Percentiles rank a stretch among this genome's conserved stretches.
These are phyloP conservation scores for Papio anubis DNA, from an alignment of 2,113 vertebrate genomes.

Conservation along the genomic window DNA sequence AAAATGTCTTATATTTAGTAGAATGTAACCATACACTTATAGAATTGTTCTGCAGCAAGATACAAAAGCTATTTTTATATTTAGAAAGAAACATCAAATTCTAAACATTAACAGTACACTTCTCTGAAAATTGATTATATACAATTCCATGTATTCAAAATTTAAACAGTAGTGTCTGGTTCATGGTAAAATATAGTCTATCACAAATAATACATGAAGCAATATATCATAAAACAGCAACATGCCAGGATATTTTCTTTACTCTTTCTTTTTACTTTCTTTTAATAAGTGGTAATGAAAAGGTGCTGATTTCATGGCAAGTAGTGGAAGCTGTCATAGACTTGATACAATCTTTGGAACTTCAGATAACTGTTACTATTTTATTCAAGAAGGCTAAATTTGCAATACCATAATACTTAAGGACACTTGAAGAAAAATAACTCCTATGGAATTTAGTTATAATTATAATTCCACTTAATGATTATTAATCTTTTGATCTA, in stretches of 20 bases:
- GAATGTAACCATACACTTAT: neutral
- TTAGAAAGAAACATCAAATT: neutral
- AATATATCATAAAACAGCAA: neutral
- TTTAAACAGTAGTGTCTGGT: neutral
- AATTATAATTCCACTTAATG: neutral
- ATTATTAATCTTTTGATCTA: neutral
- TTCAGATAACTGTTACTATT: neutral
- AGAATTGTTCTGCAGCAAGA: neutral
- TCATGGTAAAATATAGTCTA: neutral
- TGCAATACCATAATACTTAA: neutral
- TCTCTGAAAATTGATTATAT: neutral
- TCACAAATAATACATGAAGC: neutral
- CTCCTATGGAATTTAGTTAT: neutral
- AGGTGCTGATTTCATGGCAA: neutral
- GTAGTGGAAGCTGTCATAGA: neutral
- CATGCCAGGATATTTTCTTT: neutral
- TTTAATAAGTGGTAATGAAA: neutral
- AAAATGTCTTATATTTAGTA: neutral
- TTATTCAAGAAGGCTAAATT: neutral
- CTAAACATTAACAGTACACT: neutral
- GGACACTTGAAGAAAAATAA: neutral
- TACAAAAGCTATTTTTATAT: neutral
- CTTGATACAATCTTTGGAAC: neutral
- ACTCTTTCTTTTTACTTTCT: neutral
- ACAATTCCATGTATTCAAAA: neutral